phyloP scores from a whole-genome alignment of 2,113 vertebrate species.

The Thamnophis sirtalis region DNA sequence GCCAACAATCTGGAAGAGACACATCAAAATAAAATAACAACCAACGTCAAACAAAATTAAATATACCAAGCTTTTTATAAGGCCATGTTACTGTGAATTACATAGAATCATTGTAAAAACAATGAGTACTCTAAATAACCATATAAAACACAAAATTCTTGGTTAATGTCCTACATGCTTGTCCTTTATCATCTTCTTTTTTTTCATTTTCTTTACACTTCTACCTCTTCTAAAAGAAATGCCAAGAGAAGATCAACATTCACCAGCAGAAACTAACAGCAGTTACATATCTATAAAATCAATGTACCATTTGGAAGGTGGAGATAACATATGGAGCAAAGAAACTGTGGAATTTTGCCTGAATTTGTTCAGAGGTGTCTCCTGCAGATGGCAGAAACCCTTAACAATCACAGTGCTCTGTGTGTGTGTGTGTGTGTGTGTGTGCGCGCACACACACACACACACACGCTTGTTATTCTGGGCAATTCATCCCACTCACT shows the following conservation, averaged over 20 bases:
- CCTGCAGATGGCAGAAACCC: slow-evolving; percentile 43
- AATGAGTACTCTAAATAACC: not conserved
- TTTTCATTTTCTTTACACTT: not conserved
- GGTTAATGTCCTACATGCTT: too few relatives aligned
- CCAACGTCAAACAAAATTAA: not conserved
- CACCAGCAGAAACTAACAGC: not conserved
- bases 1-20: not conserved
- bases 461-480: too few relatives aligned
- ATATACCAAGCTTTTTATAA: not conserved
- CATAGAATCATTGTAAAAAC: not conserved
- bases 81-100: not conserved
- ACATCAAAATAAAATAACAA: not conserved
- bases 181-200: not conserved
- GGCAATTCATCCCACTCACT: slow-evolving; percentile 7
- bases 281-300: slow-evolving; percentile 23
- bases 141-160: not conserved
- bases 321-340: slow-evolving; percentile 53
- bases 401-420: slow-evolving; percentile 37
- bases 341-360: not conserved
- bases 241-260: not conserved
- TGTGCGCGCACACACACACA: too few relatives aligned
- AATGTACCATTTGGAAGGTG: accelerated
- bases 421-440: slow-evolving; percentile 29
- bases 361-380: slow-evolving; percentile 36
- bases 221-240: accelerated